phyloP scores from a whole-genome alignment of 2,113 vertebrate genomes.

The Aphelocoma coerulescens region DNA sequence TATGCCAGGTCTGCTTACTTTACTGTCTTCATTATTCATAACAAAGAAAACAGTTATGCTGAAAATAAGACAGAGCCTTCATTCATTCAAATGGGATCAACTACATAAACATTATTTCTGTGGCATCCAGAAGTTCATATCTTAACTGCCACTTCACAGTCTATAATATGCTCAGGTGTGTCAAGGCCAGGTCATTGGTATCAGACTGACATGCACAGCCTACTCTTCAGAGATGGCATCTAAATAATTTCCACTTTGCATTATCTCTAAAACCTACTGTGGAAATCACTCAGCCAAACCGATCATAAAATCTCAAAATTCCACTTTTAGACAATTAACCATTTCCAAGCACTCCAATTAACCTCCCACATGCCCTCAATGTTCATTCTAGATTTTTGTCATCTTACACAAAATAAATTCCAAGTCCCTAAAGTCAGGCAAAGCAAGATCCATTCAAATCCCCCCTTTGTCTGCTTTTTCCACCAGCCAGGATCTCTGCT shows the following conservation, averaged over 20 bases:
- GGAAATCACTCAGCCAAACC: neutral
- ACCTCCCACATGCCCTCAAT: neutral
- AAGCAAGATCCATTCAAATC: neutral
- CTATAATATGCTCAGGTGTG: neutral
- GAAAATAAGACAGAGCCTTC: neutral
- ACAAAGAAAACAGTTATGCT: neutral
- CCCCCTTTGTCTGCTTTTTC: neutral
- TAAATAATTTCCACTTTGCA: neutral
- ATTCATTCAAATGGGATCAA: neutral
- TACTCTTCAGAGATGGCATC: neutral
- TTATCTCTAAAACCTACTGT: neutral
- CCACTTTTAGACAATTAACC: neutral
- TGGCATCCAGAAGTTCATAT: neutral
- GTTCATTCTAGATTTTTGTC: neutral
- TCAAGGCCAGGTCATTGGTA: neutral
- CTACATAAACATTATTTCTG: neutral
- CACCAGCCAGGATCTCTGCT: neutral
- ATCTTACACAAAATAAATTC: neutral
- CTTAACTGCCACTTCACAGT: neutral
- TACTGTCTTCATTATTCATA: neutral
- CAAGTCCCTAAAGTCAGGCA: neutral
- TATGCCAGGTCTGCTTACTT: neutral
- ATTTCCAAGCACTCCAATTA: neutral
- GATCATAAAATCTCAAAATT: neutral
- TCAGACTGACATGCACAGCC: neutral